These are phyloP conservation scores for Sarcoramphus papa DNA, from an alignment of 2,797 vertebrate genomes.

Conservation along the genomic window DNA sequence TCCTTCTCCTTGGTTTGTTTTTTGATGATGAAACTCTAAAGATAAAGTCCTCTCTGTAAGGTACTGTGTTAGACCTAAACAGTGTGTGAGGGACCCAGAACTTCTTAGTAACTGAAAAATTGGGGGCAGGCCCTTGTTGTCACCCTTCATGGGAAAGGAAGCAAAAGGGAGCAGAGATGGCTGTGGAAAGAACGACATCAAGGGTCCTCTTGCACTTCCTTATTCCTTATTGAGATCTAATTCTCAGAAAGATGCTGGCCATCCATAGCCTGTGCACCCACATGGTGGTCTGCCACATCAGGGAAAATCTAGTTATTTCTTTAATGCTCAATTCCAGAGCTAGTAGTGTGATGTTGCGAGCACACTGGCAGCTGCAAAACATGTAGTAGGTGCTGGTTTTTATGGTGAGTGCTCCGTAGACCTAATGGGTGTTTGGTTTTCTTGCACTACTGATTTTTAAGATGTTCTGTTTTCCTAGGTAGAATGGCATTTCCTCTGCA, in stretches of 20 bases:
- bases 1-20: not conserved
- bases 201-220: not conserved
- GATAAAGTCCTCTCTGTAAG: not conserved
- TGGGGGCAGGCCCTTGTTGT: not conserved
- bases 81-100: not conserved
- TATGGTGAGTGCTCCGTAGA: not conserved
- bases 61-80: not conserved
- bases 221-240: not conserved
- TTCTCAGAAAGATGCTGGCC: not conserved
- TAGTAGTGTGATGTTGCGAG: accelerated
- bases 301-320: not conserved
- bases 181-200: not conserved
- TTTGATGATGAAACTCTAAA: not conserved
- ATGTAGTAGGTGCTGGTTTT: not conserved
- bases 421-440: not conserved
- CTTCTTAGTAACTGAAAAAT: not conserved
- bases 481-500: not conserved
- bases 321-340: not conserved
- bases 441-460: not conserved
- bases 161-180: not conserved
- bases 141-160: not conserved
- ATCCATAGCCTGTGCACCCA: not conserved
- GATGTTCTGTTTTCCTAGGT: not conserved
- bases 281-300: not conserved
- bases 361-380: not conserved